A percentile compares a stretch with the other conserved stretches of the same genome.
Evolutionary conservation across 2,888 invertebrate genomes (phyloP).

Genomic region (Itoplectis maculator): DNA sequence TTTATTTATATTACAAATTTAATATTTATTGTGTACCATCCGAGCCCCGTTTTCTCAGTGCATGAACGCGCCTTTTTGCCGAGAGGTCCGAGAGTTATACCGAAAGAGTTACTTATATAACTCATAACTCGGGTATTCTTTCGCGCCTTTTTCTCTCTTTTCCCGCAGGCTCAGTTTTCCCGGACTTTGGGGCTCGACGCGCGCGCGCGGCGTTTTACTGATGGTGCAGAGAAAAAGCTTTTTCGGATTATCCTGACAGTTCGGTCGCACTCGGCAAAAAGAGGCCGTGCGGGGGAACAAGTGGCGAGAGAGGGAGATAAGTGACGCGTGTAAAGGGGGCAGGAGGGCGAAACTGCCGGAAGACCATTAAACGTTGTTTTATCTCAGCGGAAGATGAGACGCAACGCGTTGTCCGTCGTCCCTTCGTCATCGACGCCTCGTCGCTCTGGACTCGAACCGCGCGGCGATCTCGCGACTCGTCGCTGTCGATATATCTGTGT

Average conservation of each 20-base stretch:
- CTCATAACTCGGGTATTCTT: background rate
- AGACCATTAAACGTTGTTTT: conserved; percentile 62
- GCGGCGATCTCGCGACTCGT: too few relatives aligned
- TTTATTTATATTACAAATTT: too few relatives aligned
- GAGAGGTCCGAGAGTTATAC: conserved; percentile 1
- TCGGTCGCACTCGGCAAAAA: background rate
- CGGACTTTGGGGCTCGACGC: conserved; percentile 9
- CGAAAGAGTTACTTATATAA: conserved; percentile 23
- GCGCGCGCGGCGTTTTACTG: background rate
- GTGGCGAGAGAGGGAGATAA: conserved; percentile 30
- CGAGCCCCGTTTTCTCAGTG: too few relatives aligned
- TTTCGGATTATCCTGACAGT: conserved; percentile 37
- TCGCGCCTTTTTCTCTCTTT: too few relatives aligned
- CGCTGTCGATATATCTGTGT: conserved; percentile 32
- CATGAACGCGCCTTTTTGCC: too few relatives aligned
- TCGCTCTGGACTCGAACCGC: conserved; percentile 39
- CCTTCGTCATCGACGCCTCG: conserved; percentile 39
- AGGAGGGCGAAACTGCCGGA: conserved; percentile 29
- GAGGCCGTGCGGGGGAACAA: conserved; percentile 38
- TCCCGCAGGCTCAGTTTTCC: conserved; percentile 28
- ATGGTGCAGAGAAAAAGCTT: conserved; percentile 36
- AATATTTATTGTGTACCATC: too few relatives aligned
- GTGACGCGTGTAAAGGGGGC: conserved; percentile 30
- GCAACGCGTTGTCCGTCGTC: conserved; percentile 40
- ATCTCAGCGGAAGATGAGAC: conserved; percentile 41